Evolutionary conservation across 2,888 invertebrate species (phyloP).

Genomic region (Phyto melanocephala): DNA sequence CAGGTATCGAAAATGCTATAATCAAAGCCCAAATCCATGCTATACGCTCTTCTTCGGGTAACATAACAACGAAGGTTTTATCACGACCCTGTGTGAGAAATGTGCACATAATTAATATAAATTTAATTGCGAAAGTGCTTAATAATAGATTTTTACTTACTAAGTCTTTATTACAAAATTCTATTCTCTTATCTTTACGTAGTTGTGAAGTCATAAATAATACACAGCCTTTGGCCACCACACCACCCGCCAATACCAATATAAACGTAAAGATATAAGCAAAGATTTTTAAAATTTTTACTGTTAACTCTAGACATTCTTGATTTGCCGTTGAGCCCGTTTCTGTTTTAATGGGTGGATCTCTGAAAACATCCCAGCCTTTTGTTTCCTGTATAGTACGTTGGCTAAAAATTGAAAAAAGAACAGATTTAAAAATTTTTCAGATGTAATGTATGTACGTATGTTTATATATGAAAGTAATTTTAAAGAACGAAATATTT

Average conservation of each 20-base stretch:
- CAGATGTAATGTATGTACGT: no score
- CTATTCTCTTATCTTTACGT: slow-evolving; percentile 86
- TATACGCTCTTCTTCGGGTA: slow-evolving; percentile 91
- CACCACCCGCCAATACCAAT: slow-evolving; percentile 90
- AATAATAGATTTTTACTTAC: slow-evolving; percentile 79
- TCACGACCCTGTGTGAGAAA: slow-evolving; percentile 84
- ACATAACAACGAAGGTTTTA: slow-evolving; percentile 88
- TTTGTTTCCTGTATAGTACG: slow-evolving; percentile 91
- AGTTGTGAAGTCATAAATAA: slow-evolving; percentile 96
- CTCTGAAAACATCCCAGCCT: slow-evolving; percentile 98
- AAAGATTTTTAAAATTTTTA: slow-evolving; percentile 89
- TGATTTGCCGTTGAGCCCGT: slow-evolving; percentile 93
- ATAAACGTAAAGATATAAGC: slow-evolving; percentile 92
- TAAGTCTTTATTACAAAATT: slow-evolving; percentile 91
- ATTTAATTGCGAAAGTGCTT: no score
- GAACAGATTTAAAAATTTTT: not conserved
- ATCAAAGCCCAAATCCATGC: slow-evolving; percentile 96
- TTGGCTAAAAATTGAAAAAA: slow-evolving; percentile 80
- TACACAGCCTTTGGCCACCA: slow-evolving; percentile 92
- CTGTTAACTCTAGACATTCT: slow-evolving; percentile 90
- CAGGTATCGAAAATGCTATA: slow-evolving; percentile 92
- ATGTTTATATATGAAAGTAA: no score
- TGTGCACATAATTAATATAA: no score
- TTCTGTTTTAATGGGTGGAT: slow-evolving; percentile 93
- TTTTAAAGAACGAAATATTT: no score